Percentiles rank a stretch among this genome's conserved stretches.
These are phyloP conservation scores for Caenorhabditis imperialis DNA, from an alignment of 2,888 invertebrate genomes.

Conservation along the genomic window DNA sequence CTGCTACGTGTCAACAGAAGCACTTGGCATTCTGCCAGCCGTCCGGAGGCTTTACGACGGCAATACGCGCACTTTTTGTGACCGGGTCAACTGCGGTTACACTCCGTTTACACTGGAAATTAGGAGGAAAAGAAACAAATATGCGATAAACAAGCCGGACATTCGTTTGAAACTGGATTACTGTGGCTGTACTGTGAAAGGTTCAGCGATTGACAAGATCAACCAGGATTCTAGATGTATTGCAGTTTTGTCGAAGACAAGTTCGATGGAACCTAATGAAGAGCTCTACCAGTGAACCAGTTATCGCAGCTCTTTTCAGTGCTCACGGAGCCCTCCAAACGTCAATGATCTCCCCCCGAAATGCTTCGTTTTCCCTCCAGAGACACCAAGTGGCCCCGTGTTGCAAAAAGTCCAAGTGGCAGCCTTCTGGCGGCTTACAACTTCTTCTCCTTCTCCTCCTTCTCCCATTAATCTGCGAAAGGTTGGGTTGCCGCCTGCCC, in stretches of 20 bases:
- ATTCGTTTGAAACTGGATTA: too few species aligned
- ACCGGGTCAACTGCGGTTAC: constrained; percentile 46
- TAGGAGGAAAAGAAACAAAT: neutral
- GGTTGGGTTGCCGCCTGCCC: constrained; percentile 47
- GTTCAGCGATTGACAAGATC: too few species aligned
- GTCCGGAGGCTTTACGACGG: constrained; percentile 39
- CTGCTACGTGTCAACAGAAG: neutral
- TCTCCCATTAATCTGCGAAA: constrained; percentile 49
- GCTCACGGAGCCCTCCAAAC: constrained; percentile 1
- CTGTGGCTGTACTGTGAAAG: too few species aligned
- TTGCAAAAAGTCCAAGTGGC: constrained; percentile 35
- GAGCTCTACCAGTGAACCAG: too few species aligned
- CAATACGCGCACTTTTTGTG: constrained; percentile 45
- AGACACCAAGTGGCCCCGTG: constrained; percentile 48
- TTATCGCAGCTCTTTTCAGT: too few species aligned
- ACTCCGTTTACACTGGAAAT: constrained; percentile 5
- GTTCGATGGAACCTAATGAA: too few species aligned
- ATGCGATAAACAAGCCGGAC: neutral
- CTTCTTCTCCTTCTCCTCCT: constrained; percentile 13
- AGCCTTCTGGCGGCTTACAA: constrained; percentile 41
- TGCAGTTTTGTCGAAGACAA: too few species aligned
- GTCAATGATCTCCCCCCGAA: constrained; percentile 30
- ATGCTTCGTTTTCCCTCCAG: constrained; percentile 22
- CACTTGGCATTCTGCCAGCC: constrained; percentile 44
- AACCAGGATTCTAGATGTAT: too few species aligned